Percentiles rank a stretch among this genome's conserved stretches.
Conservation (phyloP, 2,888 invertebrate species). For the Lypha dubia region DNA sequence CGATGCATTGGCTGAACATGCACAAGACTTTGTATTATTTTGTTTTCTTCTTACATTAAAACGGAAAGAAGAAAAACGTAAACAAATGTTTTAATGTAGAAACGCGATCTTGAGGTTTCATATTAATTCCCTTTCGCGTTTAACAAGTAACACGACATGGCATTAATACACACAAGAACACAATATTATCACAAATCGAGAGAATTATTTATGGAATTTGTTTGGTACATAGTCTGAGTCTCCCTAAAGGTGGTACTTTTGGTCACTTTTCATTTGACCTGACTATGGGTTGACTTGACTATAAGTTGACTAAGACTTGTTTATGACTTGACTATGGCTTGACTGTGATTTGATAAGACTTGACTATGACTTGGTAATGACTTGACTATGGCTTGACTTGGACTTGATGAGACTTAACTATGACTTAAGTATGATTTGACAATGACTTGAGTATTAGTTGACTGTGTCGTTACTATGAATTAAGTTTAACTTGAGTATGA, state of each 20-base stretch:
- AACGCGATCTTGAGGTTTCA: constrained; percentile 74
- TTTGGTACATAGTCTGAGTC: not conserved
- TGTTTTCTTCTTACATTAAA: constrained; percentile 19
- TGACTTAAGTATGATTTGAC: not conserved
- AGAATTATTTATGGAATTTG: not conserved
- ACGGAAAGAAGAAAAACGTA: constrained; percentile 2
- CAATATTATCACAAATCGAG: constrained; percentile 52
- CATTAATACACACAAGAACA: constrained; percentile 48
- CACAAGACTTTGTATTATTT: constrained; percentile 67
- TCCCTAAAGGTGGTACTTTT: not conserved
- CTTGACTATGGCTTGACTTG: too few relatives aligned
- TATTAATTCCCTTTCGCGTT: constrained; percentile 75
- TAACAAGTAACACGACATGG: constrained; percentile 70
- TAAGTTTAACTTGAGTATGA: not conserved
- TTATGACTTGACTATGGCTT: not conserved
- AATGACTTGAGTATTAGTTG: not conserved
- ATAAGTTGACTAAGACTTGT: not conserved
- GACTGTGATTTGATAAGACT: not conserved
- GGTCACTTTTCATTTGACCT: not conserved
- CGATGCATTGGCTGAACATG: constrained; percentile 49
- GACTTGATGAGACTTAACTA: not conserved
- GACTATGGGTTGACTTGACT: not conserved
- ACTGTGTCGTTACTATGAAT: not conserved
- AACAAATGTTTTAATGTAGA: constrained; percentile 60
- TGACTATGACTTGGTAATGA: not conserved